phyloP scores from a whole-genome alignment of 1,140 invertebrate species.

The Bombus vancouverensis region DNA sequence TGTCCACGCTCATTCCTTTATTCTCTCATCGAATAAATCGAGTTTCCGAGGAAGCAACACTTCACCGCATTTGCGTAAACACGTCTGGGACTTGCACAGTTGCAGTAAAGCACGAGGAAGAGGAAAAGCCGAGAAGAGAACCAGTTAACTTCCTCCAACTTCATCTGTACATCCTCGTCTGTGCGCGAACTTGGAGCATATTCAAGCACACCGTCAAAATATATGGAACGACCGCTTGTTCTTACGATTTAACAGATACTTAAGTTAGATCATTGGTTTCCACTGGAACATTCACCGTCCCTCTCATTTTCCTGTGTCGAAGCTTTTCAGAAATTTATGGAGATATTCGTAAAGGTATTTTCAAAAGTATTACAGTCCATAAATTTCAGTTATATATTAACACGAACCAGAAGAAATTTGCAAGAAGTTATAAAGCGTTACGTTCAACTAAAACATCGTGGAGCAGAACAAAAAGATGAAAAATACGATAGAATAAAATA shows the following conservation, averaged over 20 bases:
- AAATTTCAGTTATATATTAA: background rate
- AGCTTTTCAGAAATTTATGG: background rate
- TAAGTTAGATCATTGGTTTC: constrained; percentile 26
- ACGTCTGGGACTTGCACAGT: background rate
- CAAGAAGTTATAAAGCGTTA: background rate
- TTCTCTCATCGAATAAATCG: background rate
- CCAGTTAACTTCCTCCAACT: constrained; percentile 48
- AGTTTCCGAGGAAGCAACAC: background rate
- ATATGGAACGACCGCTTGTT: constrained; percentile 1
- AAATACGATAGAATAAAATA: background rate
- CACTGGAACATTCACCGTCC: background rate
- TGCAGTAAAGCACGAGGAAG: constrained; percentile 1
- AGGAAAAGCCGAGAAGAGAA: constrained; percentile 25
- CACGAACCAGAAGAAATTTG: background rate
- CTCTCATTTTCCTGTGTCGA: no score
- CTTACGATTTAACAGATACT: constrained; percentile 14
- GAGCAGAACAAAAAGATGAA: background rate
- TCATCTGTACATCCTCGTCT: constrained; percentile 36
- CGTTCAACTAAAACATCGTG: background rate
- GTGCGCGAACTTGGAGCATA: constrained; percentile 33
- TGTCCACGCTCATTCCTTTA: background rate
- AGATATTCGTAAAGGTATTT: background rate
- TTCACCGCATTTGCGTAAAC: constrained; percentile 37
- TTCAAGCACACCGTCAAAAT: constrained; percentile 14
- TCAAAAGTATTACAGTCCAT: background rate